These are phyloP conservation scores for Origma solitaria DNA, from an alignment of 2,113 vertebrate species.

Conservation along the genomic window DNA sequence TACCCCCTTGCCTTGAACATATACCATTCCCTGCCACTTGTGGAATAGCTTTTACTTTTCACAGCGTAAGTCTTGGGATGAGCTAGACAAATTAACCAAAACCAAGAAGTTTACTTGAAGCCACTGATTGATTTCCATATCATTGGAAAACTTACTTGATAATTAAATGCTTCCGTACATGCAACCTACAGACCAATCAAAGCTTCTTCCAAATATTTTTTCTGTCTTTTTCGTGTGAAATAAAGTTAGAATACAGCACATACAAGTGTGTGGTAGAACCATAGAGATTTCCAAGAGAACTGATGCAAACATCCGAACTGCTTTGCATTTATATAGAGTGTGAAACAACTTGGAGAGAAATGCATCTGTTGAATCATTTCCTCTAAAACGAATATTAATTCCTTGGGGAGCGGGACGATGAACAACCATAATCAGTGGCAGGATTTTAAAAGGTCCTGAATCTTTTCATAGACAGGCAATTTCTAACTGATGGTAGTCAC, in stretches of 20 bases:
- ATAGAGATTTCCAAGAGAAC: background rate
- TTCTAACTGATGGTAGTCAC: background rate
- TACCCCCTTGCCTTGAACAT: background rate
- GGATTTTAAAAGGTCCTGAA: background rate
- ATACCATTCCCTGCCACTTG: background rate
- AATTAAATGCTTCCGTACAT: background rate
- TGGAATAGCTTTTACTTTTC: background rate
- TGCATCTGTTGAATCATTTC: background rate
- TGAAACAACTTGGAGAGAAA: background rate
- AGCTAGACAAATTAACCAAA: background rate
- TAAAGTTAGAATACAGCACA: background rate
- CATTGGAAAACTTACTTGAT: background rate
- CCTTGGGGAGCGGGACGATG: background rate
- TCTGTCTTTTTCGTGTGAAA: fast-evolving
- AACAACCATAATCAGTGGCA: background rate
- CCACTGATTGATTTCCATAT: background rate
- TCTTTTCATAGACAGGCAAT: background rate
- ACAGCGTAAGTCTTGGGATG: background rate
- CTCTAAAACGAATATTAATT: background rate
- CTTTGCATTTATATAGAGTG: background rate
- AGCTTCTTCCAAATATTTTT: background rate
- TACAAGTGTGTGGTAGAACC: background rate
- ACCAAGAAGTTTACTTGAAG: background rate
- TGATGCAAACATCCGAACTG: background rate
- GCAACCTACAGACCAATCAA: background rate